Evolutionary conservation across 1,140 invertebrate species (phyloP).

Genomic region (Pseudoatta argentina): DNA sequence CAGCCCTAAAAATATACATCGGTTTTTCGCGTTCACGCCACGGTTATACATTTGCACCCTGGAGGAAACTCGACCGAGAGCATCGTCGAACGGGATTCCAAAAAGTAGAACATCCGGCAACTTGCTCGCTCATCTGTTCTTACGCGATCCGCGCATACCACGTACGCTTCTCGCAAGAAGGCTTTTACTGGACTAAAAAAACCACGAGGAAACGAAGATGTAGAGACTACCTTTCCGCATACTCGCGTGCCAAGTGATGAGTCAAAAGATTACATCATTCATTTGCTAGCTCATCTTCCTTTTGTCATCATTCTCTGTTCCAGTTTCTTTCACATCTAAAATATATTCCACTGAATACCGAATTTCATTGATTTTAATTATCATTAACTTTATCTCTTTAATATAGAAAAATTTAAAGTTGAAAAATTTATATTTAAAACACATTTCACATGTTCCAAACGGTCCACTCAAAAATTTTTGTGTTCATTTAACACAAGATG

Average conservation of each 20-base stretch:
- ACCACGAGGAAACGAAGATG: not conserved
- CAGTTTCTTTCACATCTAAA: not conserved
- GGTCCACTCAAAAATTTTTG: too few relatives aligned
- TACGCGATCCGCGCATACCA: conserved; percentile 37
- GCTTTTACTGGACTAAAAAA: conserved; percentile 32
- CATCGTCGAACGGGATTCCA: conserved; percentile 72
- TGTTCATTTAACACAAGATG: too few relatives aligned
- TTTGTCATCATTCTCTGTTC: not conserved
- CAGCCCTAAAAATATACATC: conserved; percentile 65
- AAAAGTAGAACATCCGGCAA: conserved; percentile 74
- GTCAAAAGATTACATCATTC: conserved; percentile 15
- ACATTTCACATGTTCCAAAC: too few relatives aligned
- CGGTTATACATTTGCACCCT: conserved; percentile 36
- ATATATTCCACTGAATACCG: not conserved
- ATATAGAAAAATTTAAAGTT: too few relatives aligned
- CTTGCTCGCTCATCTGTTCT: conserved; percentile 51
- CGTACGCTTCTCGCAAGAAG: not conserved
- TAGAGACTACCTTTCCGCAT: not conserved
- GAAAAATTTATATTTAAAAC: too few relatives aligned
- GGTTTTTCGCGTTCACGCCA: conserved; percentile 20
- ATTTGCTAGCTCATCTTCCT: not conserved
- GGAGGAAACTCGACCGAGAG: conserved; percentile 53
- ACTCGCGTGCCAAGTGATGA: not conserved
- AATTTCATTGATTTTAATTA: not conserved
- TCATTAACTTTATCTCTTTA: too few relatives aligned